These are phyloP conservation scores for Hyperoodon ampullatus DNA, from an alignment of 2,113 vertebrate species.

Conservation along the genomic window DNA sequence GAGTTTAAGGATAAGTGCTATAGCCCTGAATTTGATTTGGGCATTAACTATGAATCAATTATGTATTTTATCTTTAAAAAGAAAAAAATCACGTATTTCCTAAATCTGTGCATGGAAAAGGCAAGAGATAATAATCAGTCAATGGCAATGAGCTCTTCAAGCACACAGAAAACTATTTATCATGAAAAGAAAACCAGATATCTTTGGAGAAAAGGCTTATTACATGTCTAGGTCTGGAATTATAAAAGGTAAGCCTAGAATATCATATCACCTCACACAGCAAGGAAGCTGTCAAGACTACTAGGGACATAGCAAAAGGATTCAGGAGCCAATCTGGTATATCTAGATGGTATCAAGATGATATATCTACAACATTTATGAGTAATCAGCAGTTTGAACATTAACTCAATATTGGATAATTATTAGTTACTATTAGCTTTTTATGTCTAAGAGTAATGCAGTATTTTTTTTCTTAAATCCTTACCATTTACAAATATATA, in stretches of 20 bases:
- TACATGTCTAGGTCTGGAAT: neutral
- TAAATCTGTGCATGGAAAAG: neutral
- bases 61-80: neutral
- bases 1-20: neutral
- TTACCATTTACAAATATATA: slow-evolving; percentile 30
- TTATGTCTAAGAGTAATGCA: neutral
- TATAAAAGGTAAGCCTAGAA: neutral
- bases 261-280: neutral
- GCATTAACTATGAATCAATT: neutral
- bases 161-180: neutral
- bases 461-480: neutral
- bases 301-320: neutral
- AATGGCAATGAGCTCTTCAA: neutral
- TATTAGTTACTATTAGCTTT: slow-evolving; percentile 20
- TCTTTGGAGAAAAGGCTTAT: neutral
- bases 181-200: neutral
- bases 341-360: neutral
- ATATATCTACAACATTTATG: neutral
- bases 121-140: neutral
- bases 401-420: neutral
- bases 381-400: neutral
- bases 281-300: neutral
- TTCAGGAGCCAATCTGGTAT: neutral
- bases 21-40: neutral
- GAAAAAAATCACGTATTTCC: neutral